A percentile compares a stretch with the other conserved stretches of the same genome.
These are phyloP conservation scores for Cataglyphis livida DNA, from an alignment of 2,888 invertebrate species.

Conservation along the genomic window DNA sequence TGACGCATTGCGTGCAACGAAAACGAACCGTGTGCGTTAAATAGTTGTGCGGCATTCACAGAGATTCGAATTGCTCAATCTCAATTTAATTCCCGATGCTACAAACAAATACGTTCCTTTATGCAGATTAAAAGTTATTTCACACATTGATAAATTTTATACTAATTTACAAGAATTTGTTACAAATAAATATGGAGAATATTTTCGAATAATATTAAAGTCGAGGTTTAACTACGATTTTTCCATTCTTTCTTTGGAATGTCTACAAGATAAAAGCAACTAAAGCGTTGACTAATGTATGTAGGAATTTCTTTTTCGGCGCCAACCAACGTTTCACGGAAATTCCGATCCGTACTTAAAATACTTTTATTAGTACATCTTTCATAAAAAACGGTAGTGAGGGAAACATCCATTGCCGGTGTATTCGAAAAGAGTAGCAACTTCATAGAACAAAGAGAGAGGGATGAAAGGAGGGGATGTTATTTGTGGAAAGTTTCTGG, in stretches of 20 bases:
- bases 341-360: not conserved
- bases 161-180: not conserved
- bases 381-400: not conserved
- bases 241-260: not conserved
- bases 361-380: not conserved
- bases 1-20: slow-evolving; percentile 29
- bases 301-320: not conserved
- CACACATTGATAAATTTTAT: not conserved
- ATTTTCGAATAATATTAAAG: not conserved
- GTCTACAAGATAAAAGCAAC: not conserved
- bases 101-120: not conserved
- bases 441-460: not conserved
- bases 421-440: not conserved
- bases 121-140: not conserved
- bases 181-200: not conserved
- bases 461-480: not conserved
- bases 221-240: not conserved
- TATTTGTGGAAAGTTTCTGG: slow-evolving; percentile 22
- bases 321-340: not conserved
- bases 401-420: not conserved
- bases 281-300: not conserved
- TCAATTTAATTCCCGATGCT: not conserved
- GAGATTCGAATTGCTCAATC: not conserved
- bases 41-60: not conserved
- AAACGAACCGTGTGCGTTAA: slow-evolving; percentile 28